These are phyloP conservation scores for Orbicella faveolata DNA, from an alignment of 64 coral and sea anemone genomes.

Conservation along the genomic window DNA sequence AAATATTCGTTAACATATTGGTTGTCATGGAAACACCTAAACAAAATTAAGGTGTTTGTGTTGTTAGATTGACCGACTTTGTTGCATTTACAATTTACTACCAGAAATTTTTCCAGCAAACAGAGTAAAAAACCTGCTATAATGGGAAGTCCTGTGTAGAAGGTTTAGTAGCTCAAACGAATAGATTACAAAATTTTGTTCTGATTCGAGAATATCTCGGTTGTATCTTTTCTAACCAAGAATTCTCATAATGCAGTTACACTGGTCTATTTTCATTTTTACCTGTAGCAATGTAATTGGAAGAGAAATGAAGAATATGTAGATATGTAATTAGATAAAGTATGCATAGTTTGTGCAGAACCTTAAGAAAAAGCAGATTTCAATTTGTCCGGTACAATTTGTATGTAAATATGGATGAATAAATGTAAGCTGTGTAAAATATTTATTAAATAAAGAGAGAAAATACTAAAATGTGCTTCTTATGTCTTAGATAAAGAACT, in stretches of 20 bases:
- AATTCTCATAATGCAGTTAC: not conserved
- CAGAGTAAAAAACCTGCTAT: not conserved
- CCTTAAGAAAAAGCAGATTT: not conserved
- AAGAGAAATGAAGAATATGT: not conserved
- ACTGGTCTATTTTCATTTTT: not conserved
- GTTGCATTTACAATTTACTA: too few relatives aligned
- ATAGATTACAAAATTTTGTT: not conserved
- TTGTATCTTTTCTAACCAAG: not conserved
- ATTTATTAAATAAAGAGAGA: conserved; percentile 23
- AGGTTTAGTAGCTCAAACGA: not conserved
- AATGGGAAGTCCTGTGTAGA: not conserved
- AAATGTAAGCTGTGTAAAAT: not conserved
- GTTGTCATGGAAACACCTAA: conserved; percentile 34
- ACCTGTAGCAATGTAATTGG: not conserved
- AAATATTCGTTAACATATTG: not conserved
- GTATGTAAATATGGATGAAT: conserved; percentile 5
- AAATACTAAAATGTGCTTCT: not conserved
- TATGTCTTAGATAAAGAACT: not conserved
- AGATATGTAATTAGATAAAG: not conserved
- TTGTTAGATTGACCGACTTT: too few relatives aligned
- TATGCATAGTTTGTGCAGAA: too few relatives aligned
- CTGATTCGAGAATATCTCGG: too few relatives aligned
- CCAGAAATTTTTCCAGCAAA: too few relatives aligned
- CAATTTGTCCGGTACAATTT: not conserved
- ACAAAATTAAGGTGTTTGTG: not conserved